phyloP scores from a whole-genome alignment of 2,888 invertebrate genomes.

The Disparrhopalites patrizii region DNA sequence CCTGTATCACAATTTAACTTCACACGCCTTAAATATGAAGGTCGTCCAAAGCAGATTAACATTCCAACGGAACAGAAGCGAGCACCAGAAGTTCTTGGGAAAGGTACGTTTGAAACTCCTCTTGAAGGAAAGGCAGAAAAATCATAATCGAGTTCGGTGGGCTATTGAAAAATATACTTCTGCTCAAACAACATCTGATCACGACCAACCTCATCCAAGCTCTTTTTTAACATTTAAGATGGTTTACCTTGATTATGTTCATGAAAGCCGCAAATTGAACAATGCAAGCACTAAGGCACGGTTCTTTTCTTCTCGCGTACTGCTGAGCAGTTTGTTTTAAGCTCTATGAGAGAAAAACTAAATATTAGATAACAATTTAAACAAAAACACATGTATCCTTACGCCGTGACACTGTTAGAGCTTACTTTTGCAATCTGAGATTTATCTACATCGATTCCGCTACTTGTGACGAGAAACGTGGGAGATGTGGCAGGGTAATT shows the following conservation, averaged over 20 bases:
- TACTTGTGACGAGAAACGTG: slow-evolving; percentile 63
- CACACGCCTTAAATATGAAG: slow-evolving; percentile 62
- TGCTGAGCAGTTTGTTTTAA: slow-evolving; percentile 75
- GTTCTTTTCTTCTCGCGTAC: slow-evolving; percentile 76
- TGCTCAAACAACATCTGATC: too few species aligned
- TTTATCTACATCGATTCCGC: slow-evolving; percentile 69
- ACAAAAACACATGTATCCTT: neutral
- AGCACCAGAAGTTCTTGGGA: slow-evolving; percentile 89
- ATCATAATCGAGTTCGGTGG: slow-evolving; percentile 40
- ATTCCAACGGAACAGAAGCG: slow-evolving; percentile 81
- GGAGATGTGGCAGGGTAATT: slow-evolving; percentile 65
- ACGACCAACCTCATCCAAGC: neutral
- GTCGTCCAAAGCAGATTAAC: slow-evolving; percentile 80
- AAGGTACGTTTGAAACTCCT: slow-evolving; percentile 73
- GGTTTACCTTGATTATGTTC: slow-evolving; percentile 43
- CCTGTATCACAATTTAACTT: slow-evolving; percentile 63
- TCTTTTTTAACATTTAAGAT: neutral
- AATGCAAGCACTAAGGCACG: slow-evolving; percentile 63
- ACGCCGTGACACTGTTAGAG: neutral
- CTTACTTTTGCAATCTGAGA: slow-evolving; percentile 67
- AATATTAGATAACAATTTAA: neutral
- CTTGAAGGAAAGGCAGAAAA: slow-evolving; percentile 49
- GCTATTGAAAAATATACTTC: slow-evolving; percentile 7
- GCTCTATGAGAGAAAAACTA: slow-evolving; percentile 51
- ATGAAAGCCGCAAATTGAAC: slow-evolving; percentile 41